These are phyloP conservation scores for Pogona vitticeps DNA, from an alignment of 2,113 vertebrate species.

Conservation along the genomic window DNA sequence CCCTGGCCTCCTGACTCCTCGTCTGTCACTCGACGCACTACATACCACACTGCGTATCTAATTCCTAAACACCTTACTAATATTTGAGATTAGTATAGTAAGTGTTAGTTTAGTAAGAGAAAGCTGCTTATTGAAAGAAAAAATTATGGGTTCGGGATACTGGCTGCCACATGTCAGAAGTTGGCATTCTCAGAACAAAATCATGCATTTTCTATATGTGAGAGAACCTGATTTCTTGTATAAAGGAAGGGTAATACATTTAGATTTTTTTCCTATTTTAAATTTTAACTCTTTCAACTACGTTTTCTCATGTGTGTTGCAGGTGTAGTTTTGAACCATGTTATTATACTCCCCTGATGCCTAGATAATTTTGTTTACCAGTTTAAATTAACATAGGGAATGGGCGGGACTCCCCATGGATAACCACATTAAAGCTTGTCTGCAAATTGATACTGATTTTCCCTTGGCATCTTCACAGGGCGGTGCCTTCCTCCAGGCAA, in stretches of 20 bases:
- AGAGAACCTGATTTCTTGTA: not conserved
- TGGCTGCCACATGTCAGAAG: too few relatives aligned
- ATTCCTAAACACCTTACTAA: too few relatives aligned
- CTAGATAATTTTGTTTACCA: constrained; percentile 25
- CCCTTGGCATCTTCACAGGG: too few relatives aligned
- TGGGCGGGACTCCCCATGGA: not conserved
- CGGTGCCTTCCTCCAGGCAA: too few relatives aligned
- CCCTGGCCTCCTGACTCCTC: too few relatives aligned
- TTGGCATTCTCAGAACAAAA: not conserved
- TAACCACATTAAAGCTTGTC: not conserved
- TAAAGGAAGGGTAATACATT: not conserved
- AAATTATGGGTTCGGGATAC: too few relatives aligned
- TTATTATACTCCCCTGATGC: not conserved
- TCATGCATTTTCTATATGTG: too few relatives aligned
- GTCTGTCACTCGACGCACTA: too few relatives aligned
- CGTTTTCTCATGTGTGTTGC: constrained; percentile 1
- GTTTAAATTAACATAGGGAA: not conserved
- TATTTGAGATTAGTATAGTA: not conserved
- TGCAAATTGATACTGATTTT: too few relatives aligned
- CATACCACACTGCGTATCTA: too few relatives aligned
- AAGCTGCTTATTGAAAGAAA: not conserved
- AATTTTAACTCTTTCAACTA: not conserved
- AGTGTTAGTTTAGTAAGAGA: not conserved
- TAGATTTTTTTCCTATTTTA: not conserved
- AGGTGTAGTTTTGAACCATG: not conserved